These are phyloP conservation scores for Eugnorisma glareosa DNA, from an alignment of 2,888 invertebrate species.

Conservation along the genomic window DNA sequence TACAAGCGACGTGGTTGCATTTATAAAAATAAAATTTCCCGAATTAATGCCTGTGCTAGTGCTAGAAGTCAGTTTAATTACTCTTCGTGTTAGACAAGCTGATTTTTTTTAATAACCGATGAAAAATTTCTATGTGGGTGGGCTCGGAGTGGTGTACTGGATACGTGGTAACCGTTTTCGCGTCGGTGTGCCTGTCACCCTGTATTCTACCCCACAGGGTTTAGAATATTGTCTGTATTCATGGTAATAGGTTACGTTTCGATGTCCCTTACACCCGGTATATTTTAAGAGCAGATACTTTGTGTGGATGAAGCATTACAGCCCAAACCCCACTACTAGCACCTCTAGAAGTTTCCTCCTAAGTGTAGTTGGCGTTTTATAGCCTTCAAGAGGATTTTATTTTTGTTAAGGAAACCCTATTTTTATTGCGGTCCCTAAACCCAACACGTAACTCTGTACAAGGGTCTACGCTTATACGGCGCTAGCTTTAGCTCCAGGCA, in stretches of 20 bases:
- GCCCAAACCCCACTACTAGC: background rate
- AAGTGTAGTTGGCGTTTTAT: slow-evolving; percentile 51
- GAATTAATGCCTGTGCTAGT: no score
- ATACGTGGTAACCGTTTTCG: no score
- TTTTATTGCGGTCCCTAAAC: slow-evolving; percentile 53
- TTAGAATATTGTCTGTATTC: background rate
- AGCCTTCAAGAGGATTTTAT: slow-evolving; percentile 39
- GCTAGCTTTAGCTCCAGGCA: background rate
- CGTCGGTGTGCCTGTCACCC: no score
- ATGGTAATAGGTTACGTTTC: background rate
- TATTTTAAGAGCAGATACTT: background rate
- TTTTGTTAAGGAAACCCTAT: slow-evolving; percentile 44
- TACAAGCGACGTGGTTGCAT: no score
- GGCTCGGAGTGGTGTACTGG: no score
- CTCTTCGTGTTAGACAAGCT: no score
- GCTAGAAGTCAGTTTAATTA: no score
- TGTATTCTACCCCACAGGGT: background rate
- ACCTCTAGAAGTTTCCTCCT: slow-evolving; percentile 23
- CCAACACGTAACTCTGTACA: slow-evolving; percentile 43
- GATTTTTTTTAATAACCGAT: no score
- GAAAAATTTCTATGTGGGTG: no score
- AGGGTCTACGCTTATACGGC: slow-evolving; percentile 3
- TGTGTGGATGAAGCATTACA: slow-evolving; percentile 18
- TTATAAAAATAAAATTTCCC: no score
- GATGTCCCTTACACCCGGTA: background rate